Evolutionary conservation across 2,888 invertebrate species (phyloP).

Genomic region (Rosalia funebris): DNA sequence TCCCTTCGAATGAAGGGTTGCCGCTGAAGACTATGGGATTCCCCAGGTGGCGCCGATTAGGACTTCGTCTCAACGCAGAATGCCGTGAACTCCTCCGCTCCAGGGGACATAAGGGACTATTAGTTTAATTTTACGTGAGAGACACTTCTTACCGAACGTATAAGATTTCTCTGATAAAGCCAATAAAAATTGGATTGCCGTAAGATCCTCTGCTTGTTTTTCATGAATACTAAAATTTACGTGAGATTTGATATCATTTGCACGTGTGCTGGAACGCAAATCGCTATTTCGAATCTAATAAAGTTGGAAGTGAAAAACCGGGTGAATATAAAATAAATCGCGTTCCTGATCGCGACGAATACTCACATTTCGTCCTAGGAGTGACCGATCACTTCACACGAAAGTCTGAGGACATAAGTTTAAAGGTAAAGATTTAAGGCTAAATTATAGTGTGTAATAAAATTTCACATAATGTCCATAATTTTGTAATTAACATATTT

Average conservation of each 20-base stretch:
- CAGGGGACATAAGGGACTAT: constrained; percentile 34
- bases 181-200: constrained; percentile 42
- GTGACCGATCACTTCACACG: too few relatives aligned
- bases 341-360: too few relatives aligned
- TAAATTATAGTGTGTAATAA: too few relatives aligned
- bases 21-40: constrained; percentile 44
- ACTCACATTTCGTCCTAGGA: too few relatives aligned
- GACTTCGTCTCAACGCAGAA: constrained; percentile 47
- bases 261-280: constrained; percentile 42
- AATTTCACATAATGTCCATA: too few relatives aligned
- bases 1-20: constrained; percentile 34
- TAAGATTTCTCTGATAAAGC: constrained; percentile 24
- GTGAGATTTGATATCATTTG: constrained; percentile 40
- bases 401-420: too few relatives aligned
- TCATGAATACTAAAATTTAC: constrained; percentile 45
- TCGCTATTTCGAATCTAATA: constrained; percentile 41
- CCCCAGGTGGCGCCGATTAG: constrained; percentile 56
- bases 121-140: constrained; percentile 31
- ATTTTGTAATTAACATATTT: too few relatives aligned
- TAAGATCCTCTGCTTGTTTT: constrained; percentile 43
- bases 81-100: constrained; percentile 32
- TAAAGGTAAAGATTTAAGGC: too few relatives aligned
- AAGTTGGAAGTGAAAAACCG: constrained; percentile 27
- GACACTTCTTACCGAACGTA: constrained; percentile 1
- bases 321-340: constrained; percentile 10